A percentile compares a stretch with the other conserved stretches of the same genome.
These are phyloP conservation scores for Pluvianellus socialis DNA, from an alignment of 2,113 vertebrate species.

Conservation along the genomic window DNA sequence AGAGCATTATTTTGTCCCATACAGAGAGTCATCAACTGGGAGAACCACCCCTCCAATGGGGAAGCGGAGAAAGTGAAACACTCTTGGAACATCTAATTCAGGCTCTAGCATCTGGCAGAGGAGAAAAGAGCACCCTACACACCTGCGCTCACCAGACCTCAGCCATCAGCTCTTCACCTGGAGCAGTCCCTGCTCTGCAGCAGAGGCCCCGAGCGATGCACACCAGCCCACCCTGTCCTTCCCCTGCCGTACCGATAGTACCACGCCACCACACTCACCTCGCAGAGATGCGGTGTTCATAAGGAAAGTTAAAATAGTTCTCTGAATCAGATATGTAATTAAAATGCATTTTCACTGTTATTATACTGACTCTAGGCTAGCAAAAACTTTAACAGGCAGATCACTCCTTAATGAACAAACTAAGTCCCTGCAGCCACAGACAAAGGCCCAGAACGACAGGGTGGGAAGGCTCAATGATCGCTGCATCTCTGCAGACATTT, in stretches of 20 bases:
- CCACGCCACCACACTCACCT: not conserved
- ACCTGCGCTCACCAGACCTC: accelerated
- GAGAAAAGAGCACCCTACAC: not conserved
- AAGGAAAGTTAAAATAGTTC: not conserved
- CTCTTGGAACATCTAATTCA: not conserved
- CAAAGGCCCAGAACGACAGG: not conserved
- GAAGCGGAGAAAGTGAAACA: not conserved
- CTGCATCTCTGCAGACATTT: no score
- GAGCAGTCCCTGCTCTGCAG: not conserved
- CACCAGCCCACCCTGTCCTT: not conserved
- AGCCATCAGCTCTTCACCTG: not conserved
- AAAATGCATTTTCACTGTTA: no score
- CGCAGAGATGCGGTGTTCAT: no score
- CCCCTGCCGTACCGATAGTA: not conserved
- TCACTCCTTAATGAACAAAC: not conserved
- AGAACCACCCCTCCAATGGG: not conserved
- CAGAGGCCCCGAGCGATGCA: not conserved
- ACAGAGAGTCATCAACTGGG: no score
- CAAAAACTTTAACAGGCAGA: not conserved
- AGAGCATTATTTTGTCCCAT: no score
- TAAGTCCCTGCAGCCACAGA: not conserved
- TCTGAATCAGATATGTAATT: not conserved
- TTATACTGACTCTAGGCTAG: no score
- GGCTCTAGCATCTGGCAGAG: not conserved
- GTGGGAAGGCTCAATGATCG: not conserved